Evolutionary conservation across 2,888 invertebrate genomes (phyloP).

Genomic region (Linnaemya vulpina): DNA sequence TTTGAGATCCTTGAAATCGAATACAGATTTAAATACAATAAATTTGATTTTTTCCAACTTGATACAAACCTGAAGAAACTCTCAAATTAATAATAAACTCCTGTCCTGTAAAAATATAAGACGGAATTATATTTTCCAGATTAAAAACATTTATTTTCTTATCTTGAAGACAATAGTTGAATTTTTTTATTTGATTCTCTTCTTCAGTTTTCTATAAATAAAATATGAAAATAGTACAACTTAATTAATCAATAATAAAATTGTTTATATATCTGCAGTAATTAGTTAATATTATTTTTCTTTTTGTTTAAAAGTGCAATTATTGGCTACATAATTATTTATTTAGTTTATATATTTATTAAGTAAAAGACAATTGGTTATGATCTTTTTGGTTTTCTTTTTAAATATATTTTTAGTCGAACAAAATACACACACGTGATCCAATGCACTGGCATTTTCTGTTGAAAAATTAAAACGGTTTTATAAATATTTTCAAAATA

Average conservation of each 20-base stretch:
- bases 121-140: background rate
- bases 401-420: background rate
- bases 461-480: background rate
- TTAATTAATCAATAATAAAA: slow-evolving; percentile 46
- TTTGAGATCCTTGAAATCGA: no score
- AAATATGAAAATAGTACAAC: slow-evolving; percentile 57
- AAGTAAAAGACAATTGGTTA: slow-evolving; percentile 23
- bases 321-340: slow-evolving; percentile 2
- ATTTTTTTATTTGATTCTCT: slow-evolving; percentile 25
- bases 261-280: slow-evolving; percentile 22
- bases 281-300: slow-evolving; percentile 7
- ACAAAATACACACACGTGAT: background rate
- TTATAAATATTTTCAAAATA: background rate
- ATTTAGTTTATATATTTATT: slow-evolving; percentile 37
- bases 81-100: background rate
- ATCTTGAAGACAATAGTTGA: slow-evolving; percentile 55
- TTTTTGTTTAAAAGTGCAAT: slow-evolving; percentile 43
- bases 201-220: slow-evolving; percentile 47
- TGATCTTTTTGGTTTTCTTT: background rate
- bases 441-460: background rate
- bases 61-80: no score
- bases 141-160: slow-evolving; percentile 61
- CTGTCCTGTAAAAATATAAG: background rate
- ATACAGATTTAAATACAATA: no score
- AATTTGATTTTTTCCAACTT: no score